These are phyloP conservation scores for Metacarcinus magister DNA, from an alignment of 2,888 invertebrate genomes.

Conservation along the genomic window DNA sequence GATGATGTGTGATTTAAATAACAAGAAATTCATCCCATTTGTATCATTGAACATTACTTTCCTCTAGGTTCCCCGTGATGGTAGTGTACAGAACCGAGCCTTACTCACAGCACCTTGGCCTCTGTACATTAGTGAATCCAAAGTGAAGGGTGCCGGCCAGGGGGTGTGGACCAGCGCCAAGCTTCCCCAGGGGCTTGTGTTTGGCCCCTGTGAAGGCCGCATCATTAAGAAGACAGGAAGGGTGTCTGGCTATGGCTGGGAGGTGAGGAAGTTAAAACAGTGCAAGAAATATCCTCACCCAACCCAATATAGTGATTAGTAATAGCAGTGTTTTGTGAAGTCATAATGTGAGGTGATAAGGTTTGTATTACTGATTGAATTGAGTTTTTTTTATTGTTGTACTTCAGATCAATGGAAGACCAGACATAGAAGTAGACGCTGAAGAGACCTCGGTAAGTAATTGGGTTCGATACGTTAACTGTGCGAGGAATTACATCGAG, in stretches of 20 bases:
- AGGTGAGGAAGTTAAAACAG: conserved; percentile 28
- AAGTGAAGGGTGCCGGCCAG: conserved; percentile 84
- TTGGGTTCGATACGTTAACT: conserved; percentile 87
- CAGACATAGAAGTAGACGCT: neutral
- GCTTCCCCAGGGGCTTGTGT: conserved; percentile 83
- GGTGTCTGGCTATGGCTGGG: conserved; percentile 59
- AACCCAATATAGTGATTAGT: neutral
- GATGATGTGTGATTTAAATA: neutral
- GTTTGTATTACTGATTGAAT: neutral
- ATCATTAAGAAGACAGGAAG: neutral
- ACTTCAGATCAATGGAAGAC: neutral
- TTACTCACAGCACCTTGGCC: conserved; percentile 83
- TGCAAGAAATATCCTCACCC: neutral
- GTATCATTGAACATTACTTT: neutral
- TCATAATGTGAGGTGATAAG: no score
- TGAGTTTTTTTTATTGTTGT: neutral
- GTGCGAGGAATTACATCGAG: conserved; percentile 86
- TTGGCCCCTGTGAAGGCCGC: conserved; percentile 85
- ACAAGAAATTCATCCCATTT: neutral
- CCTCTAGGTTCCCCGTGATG: conserved; percentile 65
- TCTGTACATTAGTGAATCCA: conserved; percentile 83
- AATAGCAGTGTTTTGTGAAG: neutral
- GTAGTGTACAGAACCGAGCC: conserved; percentile 82
- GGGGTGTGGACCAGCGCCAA: conserved; percentile 84
- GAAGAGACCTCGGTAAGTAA: conserved; percentile 83